Percentiles rank a stretch among this genome's conserved stretches.
phyloP scores from a whole-genome alignment of 2,888 invertebrate species.

The Archips crataeganus region DNA sequence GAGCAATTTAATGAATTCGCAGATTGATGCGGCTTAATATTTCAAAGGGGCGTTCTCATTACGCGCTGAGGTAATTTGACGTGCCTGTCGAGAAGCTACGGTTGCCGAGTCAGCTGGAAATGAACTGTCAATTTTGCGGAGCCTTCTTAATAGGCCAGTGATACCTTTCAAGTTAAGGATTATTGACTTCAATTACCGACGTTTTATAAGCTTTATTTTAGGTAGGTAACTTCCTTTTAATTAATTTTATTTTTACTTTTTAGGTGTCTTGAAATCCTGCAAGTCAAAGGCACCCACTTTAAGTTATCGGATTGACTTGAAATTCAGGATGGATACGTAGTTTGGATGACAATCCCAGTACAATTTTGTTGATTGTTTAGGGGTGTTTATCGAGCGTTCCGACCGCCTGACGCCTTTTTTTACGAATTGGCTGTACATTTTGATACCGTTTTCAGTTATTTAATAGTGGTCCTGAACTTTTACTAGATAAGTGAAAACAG shows the following conservation, averaged over 20 bases:
- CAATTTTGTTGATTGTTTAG: no score
- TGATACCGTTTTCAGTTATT: no score
- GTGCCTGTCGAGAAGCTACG: neutral
- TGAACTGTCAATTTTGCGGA: slow-evolving; percentile 11
- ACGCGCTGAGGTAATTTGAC: slow-evolving; percentile 2
- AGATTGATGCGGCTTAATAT: slow-evolving; percentile 22
- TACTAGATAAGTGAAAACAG: no score
- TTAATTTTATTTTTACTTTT: neutral
- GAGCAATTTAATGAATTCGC: slow-evolving; percentile 11
- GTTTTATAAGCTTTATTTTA: neutral
- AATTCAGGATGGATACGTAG: no score
- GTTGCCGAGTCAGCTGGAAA: slow-evolving; percentile 1
- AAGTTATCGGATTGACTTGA: no score
- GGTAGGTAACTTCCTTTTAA: neutral
- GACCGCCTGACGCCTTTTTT: no score
- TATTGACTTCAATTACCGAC: neutral
- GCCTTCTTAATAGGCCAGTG: slow-evolving; percentile 15
- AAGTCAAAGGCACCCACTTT: no score
- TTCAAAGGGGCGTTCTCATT: slow-evolving; percentile 13
- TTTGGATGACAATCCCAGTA: no score
- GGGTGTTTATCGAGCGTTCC: no score
- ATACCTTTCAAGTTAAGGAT: slow-evolving; percentile 6
- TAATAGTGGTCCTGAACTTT: no score
- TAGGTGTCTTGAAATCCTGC: no score
- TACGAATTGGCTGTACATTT: no score